Percentiles rank a stretch among this genome's conserved stretches.
Evolutionary conservation across 2,797 vertebrate genomes (phyloP).

Genomic region (Picus viridis): DNA sequence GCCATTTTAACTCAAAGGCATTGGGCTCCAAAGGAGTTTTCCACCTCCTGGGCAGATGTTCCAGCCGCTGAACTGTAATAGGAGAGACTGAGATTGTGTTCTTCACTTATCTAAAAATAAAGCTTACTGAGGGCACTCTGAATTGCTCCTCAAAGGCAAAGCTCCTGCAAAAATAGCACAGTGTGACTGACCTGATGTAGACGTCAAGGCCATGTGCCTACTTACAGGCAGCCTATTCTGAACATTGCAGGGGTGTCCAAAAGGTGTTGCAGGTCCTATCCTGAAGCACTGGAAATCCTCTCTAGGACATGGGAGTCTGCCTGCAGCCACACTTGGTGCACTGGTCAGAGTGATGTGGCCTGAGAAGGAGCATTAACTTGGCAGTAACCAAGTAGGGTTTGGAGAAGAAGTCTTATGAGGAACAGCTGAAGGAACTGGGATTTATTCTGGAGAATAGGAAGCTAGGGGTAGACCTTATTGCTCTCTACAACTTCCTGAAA

Average conservation of each 20-base stretch:
- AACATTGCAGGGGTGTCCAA: not conserved
- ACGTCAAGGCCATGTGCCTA: accelerated
- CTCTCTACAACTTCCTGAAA: no score
- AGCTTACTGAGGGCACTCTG: not conserved
- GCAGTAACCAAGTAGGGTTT: not conserved
- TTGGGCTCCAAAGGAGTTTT: slow-evolving; percentile 14
- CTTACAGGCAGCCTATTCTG: not conserved
- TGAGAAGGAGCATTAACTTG: not conserved
- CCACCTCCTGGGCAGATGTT: slow-evolving; percentile 13
- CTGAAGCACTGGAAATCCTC: not conserved
- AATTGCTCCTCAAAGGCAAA: slow-evolving; percentile 39
- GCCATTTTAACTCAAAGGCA: not conserved
- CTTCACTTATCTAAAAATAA: slow-evolving; percentile 28
- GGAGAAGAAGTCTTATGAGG: no score
- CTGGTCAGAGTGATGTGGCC: not conserved
- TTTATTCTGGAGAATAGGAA: no score
- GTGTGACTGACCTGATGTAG: not conserved
- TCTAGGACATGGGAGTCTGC: not conserved
- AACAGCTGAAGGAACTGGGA: no score
- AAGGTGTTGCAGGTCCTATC: not conserved
- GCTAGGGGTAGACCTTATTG: no score
- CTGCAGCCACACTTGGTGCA: accelerated
- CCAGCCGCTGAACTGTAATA: slow-evolving; percentile 20
- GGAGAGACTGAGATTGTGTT: not conserved
- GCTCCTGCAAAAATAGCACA: not conserved